These are phyloP conservation scores for Isotomurus palustris DNA, from an alignment of 2,888 invertebrate species.

Conservation along the genomic window DNA sequence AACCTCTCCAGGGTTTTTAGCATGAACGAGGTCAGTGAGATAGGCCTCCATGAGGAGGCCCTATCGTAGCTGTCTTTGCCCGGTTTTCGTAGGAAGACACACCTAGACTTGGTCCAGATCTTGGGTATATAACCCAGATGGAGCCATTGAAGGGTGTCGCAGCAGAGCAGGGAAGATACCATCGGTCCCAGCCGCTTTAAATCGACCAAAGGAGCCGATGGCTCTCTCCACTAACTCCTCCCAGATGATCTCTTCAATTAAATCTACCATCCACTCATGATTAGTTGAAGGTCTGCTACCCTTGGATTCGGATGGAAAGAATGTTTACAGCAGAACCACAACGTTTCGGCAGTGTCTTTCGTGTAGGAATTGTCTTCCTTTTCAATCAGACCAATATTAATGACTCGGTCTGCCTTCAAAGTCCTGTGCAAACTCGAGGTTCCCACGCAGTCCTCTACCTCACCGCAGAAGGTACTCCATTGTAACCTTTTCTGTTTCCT, in stretches of 20 bases:
- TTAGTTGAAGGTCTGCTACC: neutral
- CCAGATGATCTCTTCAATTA: neutral
- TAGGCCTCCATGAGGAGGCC: conserved; percentile 17
- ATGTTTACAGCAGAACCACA: conserved; percentile 4
- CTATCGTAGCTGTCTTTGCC: conserved; percentile 18
- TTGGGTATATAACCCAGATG: conserved; percentile 13
- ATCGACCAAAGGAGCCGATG: conserved; percentile 5
- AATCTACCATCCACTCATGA: too few species aligned
- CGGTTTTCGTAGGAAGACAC: conserved; percentile 15
- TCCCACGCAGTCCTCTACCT: neutral
- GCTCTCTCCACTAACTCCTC: neutral
- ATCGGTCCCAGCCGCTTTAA: conserved; percentile 5
- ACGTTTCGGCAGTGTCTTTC: neutral
- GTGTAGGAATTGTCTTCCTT: conserved; percentile 6
- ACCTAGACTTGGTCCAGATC: conserved; percentile 7
- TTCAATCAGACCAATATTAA: conserved; percentile 3
- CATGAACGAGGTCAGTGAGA: conserved; percentile 17
- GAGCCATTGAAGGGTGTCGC: neutral
- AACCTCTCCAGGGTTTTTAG: conserved; percentile 16
- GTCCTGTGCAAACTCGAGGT: conserved; percentile 8
- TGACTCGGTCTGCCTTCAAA: neutral
- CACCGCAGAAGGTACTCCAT: conserved; percentile 3
- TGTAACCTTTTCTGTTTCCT: conserved; percentile 1
- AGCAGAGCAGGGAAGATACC: conserved; percentile 14
- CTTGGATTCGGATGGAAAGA: conserved; percentile 15